A percentile compares a stretch with the other conserved stretches of the same genome.
Conservation (phyloP, 2,113 vertebrate species). For the Trichechus manatus region DNA sequence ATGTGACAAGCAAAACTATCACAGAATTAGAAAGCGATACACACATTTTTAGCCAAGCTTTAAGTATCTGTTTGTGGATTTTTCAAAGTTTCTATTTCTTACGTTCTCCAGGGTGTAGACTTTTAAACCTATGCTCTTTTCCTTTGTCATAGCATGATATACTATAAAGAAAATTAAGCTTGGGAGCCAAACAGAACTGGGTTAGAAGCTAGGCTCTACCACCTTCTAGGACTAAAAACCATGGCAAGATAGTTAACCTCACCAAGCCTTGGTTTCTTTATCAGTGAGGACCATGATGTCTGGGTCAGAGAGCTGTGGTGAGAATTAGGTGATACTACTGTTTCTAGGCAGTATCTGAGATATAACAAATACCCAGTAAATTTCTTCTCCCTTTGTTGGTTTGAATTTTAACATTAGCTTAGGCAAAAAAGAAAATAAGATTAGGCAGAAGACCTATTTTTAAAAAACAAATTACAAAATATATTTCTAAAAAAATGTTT, state of each 20-base stretch:
- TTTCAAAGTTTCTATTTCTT: constrained; percentile 4
- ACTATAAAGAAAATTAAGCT: constrained; percentile 19
- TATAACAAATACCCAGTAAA: not conserved
- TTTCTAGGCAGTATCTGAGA: not conserved
- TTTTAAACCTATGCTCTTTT: not conserved
- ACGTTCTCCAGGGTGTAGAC: not conserved
- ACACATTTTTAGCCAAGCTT: not conserved
- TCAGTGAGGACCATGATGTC: not conserved
- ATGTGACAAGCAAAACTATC: not conserved
- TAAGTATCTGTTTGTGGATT: not conserved
- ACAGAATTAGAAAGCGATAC: constrained; percentile 24
- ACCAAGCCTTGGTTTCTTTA: not conserved
- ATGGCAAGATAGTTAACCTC: not conserved
- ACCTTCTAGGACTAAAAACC: not conserved
- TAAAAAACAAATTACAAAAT: constrained; percentile 28
- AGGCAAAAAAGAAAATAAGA: not conserved
- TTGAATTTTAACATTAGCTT: constrained; percentile 46
- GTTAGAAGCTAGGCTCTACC: not conserved
- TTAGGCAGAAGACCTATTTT: not conserved
- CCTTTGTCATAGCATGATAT: not conserved
- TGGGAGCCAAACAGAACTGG: not conserved
- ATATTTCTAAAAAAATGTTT: not conserved
- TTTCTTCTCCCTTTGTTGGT: constrained; percentile 1
- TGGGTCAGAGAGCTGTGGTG: not conserved
- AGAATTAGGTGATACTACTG: constrained; percentile 19